phyloP scores from a whole-genome alignment of 35 echinoderm and acorn worm species.

The Diadema setosum region DNA sequence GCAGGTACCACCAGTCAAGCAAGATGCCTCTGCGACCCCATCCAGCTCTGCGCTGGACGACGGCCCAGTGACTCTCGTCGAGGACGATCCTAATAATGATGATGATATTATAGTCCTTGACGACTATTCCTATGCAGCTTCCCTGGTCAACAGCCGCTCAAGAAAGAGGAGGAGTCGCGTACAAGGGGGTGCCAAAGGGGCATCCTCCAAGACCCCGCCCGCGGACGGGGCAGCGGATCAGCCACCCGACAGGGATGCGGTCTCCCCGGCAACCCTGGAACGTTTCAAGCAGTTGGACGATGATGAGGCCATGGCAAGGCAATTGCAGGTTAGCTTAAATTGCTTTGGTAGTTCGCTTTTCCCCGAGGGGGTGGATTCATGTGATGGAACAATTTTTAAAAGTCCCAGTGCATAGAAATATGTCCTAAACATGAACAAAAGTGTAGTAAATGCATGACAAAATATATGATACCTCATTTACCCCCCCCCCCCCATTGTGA shows the following conservation, averaged over 20 bases:
- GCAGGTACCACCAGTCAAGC: too few species aligned
- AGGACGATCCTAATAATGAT: not conserved
- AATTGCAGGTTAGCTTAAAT: constrained; percentile 35
- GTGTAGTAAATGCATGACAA: too few species aligned
- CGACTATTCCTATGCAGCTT: not conserved
- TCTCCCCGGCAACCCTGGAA: not conserved
- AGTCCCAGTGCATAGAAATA: too few species aligned
- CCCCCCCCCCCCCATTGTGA: too few species aligned
- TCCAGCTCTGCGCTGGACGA: not conserved
- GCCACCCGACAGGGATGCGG: not conserved
- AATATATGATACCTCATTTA: too few species aligned
- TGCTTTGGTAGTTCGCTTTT: too few species aligned
- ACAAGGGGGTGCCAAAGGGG: not conserved
- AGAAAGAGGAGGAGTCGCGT: not conserved
- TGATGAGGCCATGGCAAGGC: constrained; percentile 47
- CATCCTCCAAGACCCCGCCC: not conserved
- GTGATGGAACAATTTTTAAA: too few species aligned
- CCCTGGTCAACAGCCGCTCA: not conserved
- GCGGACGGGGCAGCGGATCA: not conserved
- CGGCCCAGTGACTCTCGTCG: not conserved
- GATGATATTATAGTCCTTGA: not conserved
- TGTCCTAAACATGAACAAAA: too few species aligned
- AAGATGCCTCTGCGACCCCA: not conserved
- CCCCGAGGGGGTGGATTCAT: too few species aligned
- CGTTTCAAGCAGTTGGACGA: constrained; percentile 24